Evolutionary conservation across 92 coral and sea anemone species (phyloP).

Genomic region (Nematostella vectensis): DNA sequence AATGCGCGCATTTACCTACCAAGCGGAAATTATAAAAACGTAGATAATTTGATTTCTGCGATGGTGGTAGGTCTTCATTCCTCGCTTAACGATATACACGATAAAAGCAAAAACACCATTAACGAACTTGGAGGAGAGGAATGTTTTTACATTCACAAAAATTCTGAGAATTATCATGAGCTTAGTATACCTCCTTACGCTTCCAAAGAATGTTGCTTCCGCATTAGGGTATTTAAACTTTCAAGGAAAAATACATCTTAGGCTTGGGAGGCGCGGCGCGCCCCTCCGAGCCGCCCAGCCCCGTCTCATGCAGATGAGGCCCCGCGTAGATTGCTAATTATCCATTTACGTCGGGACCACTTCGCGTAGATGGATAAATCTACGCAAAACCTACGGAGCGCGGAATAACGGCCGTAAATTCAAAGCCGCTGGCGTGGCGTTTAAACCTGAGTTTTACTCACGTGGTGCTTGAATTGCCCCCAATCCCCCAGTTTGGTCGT

Average conservation of each 20-base stretch:
- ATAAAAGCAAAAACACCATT: constrained; percentile 4
- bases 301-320: too few species aligned
- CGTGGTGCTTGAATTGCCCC: too few species aligned
- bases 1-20: neutral
- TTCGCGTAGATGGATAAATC: too few species aligned
- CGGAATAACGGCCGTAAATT: constrained; percentile 4
- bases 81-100: neutral
- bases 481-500: too few species aligned
- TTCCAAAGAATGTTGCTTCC: constrained; percentile 8
- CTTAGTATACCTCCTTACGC: neutral
- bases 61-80: neutral
- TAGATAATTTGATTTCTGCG: neutral
- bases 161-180: neutral
- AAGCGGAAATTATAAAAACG: constrained; percentile 4
- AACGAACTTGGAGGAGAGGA: constrained; percentile 5
- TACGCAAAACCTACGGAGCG: too few species aligned
- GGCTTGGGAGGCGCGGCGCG: too few species aligned
- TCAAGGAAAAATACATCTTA: neutral
- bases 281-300: too few species aligned
- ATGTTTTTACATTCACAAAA: constrained; percentile 4
- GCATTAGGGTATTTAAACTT: constrained; percentile 11
- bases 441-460: too few species aligned
- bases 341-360: too few species aligned
- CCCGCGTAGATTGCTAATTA: too few species aligned
- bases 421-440: too few species aligned